These are phyloP conservation scores for Pseudomyrmex dendroicus DNA, from an alignment of 1,140 invertebrate species.

Conservation along the genomic window DNA sequence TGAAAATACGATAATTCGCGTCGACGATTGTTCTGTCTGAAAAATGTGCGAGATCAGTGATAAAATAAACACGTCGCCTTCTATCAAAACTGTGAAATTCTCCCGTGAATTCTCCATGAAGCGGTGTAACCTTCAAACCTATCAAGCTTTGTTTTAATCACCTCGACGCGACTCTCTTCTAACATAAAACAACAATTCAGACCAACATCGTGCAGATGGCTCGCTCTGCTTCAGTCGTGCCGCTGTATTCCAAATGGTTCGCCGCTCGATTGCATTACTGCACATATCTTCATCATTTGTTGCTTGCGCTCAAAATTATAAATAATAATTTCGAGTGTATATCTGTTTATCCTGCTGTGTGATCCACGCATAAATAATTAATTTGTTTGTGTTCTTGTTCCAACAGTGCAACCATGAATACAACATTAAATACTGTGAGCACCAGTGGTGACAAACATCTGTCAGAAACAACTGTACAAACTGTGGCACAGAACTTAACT, in stretches of 20 bases:
- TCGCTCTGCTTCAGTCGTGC: not conserved
- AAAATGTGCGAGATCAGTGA: not conserved
- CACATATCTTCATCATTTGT: not conserved
- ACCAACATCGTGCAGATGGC: not conserved
- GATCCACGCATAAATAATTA: not conserved
- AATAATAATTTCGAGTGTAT: not conserved
- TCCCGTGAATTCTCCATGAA: not conserved
- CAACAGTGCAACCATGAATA: constrained; percentile 63
- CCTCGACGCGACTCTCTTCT: not conserved
- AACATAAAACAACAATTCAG: constrained; percentile 28
- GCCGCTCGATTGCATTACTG: not conserved
- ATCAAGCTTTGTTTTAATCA: not conserved
- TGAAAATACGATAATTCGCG: not conserved
- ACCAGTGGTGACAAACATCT: constrained; percentile 78
- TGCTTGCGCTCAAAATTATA: not conserved
- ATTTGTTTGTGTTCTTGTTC: constrained; percentile 3
- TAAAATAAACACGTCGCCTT: not conserved
- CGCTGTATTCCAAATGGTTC: not conserved
- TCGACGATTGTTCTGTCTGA: too few species aligned
- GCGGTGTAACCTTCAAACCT: constrained; percentile 58
- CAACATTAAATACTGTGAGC: constrained; percentile 73
- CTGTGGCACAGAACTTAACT: constrained; percentile 79
- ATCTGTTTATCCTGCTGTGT: too few species aligned
- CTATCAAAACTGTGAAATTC: not conserved
- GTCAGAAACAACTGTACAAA: constrained; percentile 78